A percentile compares a stretch with the other conserved stretches of the same genome.
phyloP scores from a whole-genome alignment of 1,140 invertebrate genomes.

The Palaemon carinicauda region DNA sequence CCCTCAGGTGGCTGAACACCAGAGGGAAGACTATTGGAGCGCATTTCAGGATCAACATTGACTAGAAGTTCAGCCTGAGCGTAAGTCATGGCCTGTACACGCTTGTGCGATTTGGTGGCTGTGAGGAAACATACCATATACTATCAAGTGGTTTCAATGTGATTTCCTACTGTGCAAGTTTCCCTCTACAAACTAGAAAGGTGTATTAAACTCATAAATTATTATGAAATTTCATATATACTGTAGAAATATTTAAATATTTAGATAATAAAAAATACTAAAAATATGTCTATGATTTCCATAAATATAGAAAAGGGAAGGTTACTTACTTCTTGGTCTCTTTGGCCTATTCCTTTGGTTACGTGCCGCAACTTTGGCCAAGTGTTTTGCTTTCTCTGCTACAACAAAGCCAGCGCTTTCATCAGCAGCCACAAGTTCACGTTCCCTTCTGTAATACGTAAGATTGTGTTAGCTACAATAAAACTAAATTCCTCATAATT shows the following conservation, averaged over 20 bases:
- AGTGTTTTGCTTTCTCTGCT: slow-evolving; percentile 63
- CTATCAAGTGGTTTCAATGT: background rate
- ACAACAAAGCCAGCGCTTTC: slow-evolving; percentile 56
- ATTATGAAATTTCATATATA: too few relatives aligned
- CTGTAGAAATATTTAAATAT: too few relatives aligned
- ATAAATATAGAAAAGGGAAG: background rate
- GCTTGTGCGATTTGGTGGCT: slow-evolving; percentile 55
- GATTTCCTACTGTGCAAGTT: background rate
- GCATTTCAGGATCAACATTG: slow-evolving; percentile 55
- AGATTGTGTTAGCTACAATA: background rate
- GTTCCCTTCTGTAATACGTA: slow-evolving; percentile 65
- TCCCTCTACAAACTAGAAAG: background rate
- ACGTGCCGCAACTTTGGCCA: slow-evolving; percentile 70
- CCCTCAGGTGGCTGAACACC: slow-evolving; percentile 47
- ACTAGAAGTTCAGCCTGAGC: slow-evolving; percentile 58
- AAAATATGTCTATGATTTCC: background rate
- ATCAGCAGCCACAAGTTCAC: slow-evolving; percentile 65
- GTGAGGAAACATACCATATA: slow-evolving; percentile 36
- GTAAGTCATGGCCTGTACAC: slow-evolving; percentile 56
- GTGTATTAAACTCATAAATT: too few relatives aligned
- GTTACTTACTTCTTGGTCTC: slow-evolving; percentile 70
- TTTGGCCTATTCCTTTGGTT: slow-evolving; percentile 69
- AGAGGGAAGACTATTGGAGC: slow-evolving; percentile 57
- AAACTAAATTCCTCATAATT: slow-evolving; percentile 3
- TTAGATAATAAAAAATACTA: too few relatives aligned